Evolutionary conservation across 2,113 vertebrate genomes (phyloP).

Genomic region (Neotoma lepida): DNA sequence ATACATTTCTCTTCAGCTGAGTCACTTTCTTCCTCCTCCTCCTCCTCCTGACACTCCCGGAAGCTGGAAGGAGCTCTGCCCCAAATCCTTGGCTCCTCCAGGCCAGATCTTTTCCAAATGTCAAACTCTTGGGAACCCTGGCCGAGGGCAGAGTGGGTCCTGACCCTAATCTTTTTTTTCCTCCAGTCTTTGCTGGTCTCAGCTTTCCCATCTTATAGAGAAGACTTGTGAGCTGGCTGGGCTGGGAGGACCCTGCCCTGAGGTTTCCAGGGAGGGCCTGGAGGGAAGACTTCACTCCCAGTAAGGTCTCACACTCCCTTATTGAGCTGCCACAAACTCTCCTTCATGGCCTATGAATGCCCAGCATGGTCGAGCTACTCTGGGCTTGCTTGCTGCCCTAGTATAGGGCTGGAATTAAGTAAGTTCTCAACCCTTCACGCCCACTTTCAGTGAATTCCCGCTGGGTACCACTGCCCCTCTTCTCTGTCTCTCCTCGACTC

Average conservation of each 20-base stretch:
- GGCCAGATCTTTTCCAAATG: constrained; percentile 70
- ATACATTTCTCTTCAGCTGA: constrained; percentile 75
- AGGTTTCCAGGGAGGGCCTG: background rate
- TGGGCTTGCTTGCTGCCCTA: background rate
- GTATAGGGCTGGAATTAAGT: background rate
- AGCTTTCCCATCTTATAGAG: constrained; percentile 42
- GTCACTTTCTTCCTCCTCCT: constrained; percentile 72
- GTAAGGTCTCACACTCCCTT: background rate
- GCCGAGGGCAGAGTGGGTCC: constrained; percentile 18
- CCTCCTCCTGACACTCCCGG: constrained; percentile 58
- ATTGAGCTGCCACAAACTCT: background rate
- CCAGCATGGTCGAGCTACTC: background rate
- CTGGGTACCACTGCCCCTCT: background rate
- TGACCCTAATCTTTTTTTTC: constrained; percentile 35
- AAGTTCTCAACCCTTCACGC: background rate
- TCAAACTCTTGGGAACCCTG: constrained; percentile 70
- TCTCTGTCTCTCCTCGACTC: background rate
- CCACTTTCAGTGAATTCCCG: background rate
- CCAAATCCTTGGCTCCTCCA: constrained; percentile 63
- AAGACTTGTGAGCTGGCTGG: background rate
- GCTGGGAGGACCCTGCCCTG: constrained; percentile 21
- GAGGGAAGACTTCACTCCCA: background rate
- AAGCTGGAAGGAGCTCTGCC: constrained; percentile 74
- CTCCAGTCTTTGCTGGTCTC: constrained; percentile 28
- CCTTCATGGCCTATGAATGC: background rate